phyloP scores from a whole-genome alignment of 2,888 invertebrate species.

The Leucozona laternaria region DNA sequence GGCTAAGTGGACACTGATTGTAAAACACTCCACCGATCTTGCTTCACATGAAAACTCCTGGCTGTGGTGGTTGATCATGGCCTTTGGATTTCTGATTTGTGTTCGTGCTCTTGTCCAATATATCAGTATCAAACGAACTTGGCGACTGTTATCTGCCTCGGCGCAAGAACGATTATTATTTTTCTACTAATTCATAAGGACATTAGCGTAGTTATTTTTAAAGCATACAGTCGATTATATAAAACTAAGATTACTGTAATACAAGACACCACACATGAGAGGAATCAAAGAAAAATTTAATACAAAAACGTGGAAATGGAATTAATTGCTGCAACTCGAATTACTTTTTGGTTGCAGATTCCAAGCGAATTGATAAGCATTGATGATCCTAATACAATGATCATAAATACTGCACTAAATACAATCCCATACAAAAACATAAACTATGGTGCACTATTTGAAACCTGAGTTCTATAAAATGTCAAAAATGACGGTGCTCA shows the following conservation, averaged over 20 bases:
- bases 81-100: constrained; percentile 94
- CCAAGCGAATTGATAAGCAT: constrained; percentile 45
- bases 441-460: constrained; percentile 26
- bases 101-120: constrained; percentile 94
- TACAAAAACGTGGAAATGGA: constrained; percentile 36
- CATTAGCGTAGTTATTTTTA: constrained; percentile 46
- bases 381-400: constrained; percentile 13
- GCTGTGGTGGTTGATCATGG: constrained; percentile 97
- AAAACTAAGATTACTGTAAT: constrained; percentile 62
- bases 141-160: constrained; percentile 93
- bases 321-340: constrained; percentile 42
- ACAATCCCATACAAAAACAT: constrained; percentile 33
- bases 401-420: constrained; percentile 55
- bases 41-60: constrained; percentile 95
- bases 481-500: constrained; percentile 52
- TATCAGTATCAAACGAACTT: constrained; percentile 94
- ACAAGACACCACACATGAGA: constrained; percentile 34
- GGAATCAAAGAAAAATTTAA: constrained; percentile 40
- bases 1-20: constrained; percentile 97
- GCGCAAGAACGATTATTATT: constrained; percentile 94
- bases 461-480: constrained; percentile 57
- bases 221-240: constrained; percentile 53
- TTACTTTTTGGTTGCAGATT: constrained; percentile 16
- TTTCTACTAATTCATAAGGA: constrained; percentile 87
- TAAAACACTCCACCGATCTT: constrained; percentile 94